Base-by-base conservation (phyloP, 2,113 vertebrate species). In the Porphyrio hochstetteri region DNA sequence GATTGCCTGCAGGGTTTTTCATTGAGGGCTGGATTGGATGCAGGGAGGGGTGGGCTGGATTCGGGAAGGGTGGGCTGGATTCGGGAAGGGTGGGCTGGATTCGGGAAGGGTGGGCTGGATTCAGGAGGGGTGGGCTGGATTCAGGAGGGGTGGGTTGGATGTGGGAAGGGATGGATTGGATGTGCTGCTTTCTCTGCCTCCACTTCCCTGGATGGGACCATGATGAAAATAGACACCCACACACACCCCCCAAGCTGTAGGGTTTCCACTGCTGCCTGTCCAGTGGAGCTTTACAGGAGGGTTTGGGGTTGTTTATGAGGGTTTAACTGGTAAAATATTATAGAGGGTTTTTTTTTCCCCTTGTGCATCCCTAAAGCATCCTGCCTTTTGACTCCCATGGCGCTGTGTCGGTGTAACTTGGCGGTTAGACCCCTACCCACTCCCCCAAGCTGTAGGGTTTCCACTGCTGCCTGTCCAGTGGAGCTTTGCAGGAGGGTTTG, bases 161-260 rank as follows among this genome's bases (percentile, higher is more conserved):
- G 42, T 15, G 42, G 42, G 42, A 14, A 42, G 15, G 44, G 44
- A 7, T 18, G 75, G 77, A 5, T 71, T 3, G 13, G 71, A 61
- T 55, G 59, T 0, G 0, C 35, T 17, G 18, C 17, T 17, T 52
- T 60, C 68, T 50, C 27, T 1, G 0, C 4, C 27, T 53, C 6
- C 4, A 5, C 60, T 63, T 71, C 29, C 35, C 36, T 59, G 38
- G 10, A 9, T 46, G 50, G 2, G 1, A 46, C 36, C 11, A 14
- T 8, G 38, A 5, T 52, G 33, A 38, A 70, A 67, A 64, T 42
- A 3, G 1, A 4, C 17, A 19, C 44, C 44, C 42, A 17, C 16
- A 44, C 16, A 17, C 42, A 16, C 42, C 42, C 42, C 42, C 42
- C 0, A 52, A 55, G 69, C 42, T 65, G 7, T 7, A 56, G 33